Conservation (phyloP, 1,140 invertebrate species). For the Drosophila ficusphila region DNA sequence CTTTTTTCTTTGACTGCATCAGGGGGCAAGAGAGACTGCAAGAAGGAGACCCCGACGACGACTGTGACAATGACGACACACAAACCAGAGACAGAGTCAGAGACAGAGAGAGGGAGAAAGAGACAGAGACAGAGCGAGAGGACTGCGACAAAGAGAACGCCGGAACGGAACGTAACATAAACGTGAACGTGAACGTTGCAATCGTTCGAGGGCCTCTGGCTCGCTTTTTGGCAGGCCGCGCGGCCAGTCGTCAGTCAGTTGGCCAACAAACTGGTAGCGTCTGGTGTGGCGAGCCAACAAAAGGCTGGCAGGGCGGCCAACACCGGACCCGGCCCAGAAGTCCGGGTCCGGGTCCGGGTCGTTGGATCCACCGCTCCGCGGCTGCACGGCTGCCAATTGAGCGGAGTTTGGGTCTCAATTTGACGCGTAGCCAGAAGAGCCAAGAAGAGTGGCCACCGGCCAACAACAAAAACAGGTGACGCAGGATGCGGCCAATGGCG, state of each 20-base stretch:
- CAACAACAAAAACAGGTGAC: slow-evolving; percentile 64
- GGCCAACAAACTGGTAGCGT: slow-evolving; percentile 84
- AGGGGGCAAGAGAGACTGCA: slow-evolving; percentile 1
- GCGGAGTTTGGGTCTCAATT: slow-evolving; percentile 57
- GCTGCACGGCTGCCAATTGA: slow-evolving; percentile 62
- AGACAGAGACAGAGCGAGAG: too few species aligned
- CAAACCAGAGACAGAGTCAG: slow-evolving; percentile 62
- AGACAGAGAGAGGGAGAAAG: too few species aligned
- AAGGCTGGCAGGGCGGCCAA: slow-evolving; percentile 78
- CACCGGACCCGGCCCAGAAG: slow-evolving; percentile 66
- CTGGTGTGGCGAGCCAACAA: slow-evolving; percentile 83
- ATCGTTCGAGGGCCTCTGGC: slow-evolving; percentile 74
- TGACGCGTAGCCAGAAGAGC: slow-evolving; percentile 80
- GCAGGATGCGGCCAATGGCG: slow-evolving; percentile 62
- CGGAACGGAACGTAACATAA: slow-evolving; percentile 14
- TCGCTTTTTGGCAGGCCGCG: slow-evolving; percentile 74
- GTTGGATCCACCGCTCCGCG: slow-evolving; percentile 28
- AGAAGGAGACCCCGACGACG: slow-evolving; percentile 44
- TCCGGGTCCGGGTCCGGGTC: slow-evolving; percentile 26
- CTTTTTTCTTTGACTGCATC: neutral
- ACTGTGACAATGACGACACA: slow-evolving; percentile 76
- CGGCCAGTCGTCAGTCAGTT: slow-evolving; percentile 84
- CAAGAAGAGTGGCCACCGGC: slow-evolving; percentile 80
- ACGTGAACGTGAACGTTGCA: slow-evolving; percentile 34
- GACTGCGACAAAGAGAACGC: slow-evolving; percentile 46